Evolutionary conservation across 2,113 vertebrate genomes (phyloP).

Genomic region (Spea bombifrons): DNA sequence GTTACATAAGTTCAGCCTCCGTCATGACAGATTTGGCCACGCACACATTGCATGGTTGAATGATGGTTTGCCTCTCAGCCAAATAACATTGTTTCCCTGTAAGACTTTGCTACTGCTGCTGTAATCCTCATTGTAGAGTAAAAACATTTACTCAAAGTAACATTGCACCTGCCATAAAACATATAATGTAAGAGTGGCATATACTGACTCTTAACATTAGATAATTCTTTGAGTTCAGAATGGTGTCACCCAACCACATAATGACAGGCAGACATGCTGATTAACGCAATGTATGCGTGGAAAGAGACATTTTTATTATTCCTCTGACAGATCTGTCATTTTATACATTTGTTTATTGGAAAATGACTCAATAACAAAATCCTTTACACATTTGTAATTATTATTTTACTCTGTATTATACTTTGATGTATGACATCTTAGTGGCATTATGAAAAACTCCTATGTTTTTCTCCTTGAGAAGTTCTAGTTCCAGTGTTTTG

Average conservation of each 20-base stretch:
- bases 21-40: conserved; percentile 14
- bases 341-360: too few species aligned
- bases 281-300: too few species aligned
- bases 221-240: too few species aligned
- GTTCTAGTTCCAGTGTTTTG: too few species aligned
- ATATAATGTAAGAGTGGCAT: neutral
- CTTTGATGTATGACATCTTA: too few species aligned
- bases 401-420: too few species aligned
- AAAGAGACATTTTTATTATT: too few species aligned
- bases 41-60: conserved; percentile 10
- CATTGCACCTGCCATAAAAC: conserved; percentile 5
- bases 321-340: too few species aligned
- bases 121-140: conserved; percentile 23
- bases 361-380: too few species aligned
- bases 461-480: too few species aligned
- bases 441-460: too few species aligned
- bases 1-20: conserved; percentile 5
- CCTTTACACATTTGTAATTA: too few species aligned
- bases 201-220: conserved; percentile 17
- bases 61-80: conserved; percentile 14
- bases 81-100: conserved; percentile 19
- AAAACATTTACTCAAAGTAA: conserved; percentile 5
- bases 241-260: neutral
- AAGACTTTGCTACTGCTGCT: conserved; percentile 10
- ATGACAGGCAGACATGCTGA: neutral